Evolutionary conservation across 2,113 vertebrate genomes (phyloP).

Genomic region (Barbus barbus): DNA sequence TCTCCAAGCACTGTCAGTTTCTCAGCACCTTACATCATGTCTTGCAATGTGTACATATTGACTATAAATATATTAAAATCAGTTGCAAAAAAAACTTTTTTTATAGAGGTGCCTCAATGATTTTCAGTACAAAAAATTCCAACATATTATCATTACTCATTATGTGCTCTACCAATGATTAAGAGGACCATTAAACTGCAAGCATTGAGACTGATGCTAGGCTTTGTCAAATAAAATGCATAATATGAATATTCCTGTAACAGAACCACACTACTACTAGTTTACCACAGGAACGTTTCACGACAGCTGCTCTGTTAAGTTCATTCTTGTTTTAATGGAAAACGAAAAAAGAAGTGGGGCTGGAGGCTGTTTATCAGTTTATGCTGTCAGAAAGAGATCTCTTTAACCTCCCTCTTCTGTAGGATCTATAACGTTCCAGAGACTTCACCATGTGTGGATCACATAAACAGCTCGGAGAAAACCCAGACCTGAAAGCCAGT

Average conservation of each 20-base stretch:
- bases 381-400: conserved; percentile 71
- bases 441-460: conserved; percentile 71
- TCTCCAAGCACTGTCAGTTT: not conserved
- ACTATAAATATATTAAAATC: not conserved
- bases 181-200: too few relatives aligned
- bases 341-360: conserved; percentile 27
- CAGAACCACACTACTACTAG: not conserved
- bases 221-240: not conserved
- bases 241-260: not conserved
- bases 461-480: conserved; percentile 82
- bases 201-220: not conserved
- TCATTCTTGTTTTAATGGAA: conserved; percentile 18
- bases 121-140: too few relatives aligned
- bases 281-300: not conserved
- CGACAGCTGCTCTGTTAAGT: not conserved
- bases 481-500: conserved; percentile 65
- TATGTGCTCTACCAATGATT: too few relatives aligned
- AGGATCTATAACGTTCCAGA: conserved; percentile 77
- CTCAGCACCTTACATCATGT: not conserved
- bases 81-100: not conserved
- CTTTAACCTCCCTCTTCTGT: conserved; percentile 72
- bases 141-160: too few relatives aligned
- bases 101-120: too few relatives aligned
- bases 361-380: conserved; percentile 71
- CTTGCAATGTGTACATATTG: not conserved